Evolutionary conservation across 1,140 invertebrate species (phyloP).

Genomic region (Microplitis mediator): DNA sequence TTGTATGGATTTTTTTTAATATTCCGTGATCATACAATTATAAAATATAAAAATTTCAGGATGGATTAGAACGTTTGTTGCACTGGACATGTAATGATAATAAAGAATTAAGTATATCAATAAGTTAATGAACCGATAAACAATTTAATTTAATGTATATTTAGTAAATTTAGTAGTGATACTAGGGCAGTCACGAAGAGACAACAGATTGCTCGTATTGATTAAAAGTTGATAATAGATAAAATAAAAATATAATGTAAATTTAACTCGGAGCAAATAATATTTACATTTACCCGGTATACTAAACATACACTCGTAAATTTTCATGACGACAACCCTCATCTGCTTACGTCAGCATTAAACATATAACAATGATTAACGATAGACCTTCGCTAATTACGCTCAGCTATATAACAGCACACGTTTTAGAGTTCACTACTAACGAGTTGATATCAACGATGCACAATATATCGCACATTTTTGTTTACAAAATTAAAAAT

Average conservation of each 20-base stretch:
- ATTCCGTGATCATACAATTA: no score
- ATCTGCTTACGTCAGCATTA: slow-evolving; percentile 7
- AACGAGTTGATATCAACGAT: background rate
- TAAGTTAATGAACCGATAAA: no score
- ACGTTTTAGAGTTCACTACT: background rate
- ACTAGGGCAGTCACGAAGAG: no score
- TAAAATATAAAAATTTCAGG: no score
- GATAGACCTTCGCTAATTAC: slow-evolving; percentile 11
- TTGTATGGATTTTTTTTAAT: no score
- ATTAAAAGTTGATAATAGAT: no score
- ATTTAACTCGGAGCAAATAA: background rate
- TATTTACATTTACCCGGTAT: background rate
- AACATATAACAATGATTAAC: slow-evolving; percentile 12
- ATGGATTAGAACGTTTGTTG: no score
- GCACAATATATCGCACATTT: background rate
- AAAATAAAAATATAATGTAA: background rate
- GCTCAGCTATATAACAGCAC: background rate
- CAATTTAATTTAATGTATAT: no score
- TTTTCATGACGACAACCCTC: slow-evolving; percentile 3
- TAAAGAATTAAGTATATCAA: no score
- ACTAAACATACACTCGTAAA: slow-evolving; percentile 5
- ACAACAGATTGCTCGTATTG: no score
- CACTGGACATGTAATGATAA: no score
- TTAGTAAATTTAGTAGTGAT: no score
- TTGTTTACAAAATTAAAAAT: background rate